Percentiles rank a stretch among this genome's conserved stretches.
Conservation (phyloP, 2,797 vertebrate genomes). For the Myotis myotis region DNA sequence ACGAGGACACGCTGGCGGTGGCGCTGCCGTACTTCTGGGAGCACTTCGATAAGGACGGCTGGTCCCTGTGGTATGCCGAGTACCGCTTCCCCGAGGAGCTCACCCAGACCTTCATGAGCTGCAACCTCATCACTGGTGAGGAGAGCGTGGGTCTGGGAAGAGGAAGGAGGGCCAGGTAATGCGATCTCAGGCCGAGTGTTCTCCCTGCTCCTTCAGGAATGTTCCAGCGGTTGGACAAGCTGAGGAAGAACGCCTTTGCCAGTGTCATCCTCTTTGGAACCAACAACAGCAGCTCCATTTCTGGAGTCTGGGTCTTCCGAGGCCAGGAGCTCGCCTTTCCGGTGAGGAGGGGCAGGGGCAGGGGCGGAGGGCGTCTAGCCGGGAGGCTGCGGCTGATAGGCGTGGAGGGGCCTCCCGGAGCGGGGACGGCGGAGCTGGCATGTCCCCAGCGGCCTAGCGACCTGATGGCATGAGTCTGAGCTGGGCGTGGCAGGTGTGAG, state of each 20-base stretch:
- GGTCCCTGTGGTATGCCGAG: constrained; percentile 92
- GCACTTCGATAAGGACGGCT: constrained; percentile 92
- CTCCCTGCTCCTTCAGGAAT: constrained; percentile 81
- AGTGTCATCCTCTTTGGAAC: constrained; percentile 92
- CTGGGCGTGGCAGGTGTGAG: neutral
- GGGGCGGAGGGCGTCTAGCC: neutral
- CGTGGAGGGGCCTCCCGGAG: neutral
- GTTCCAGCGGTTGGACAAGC: constrained; percentile 96
- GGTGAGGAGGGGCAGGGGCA: constrained; percentile 76
- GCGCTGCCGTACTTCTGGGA: constrained; percentile 95
- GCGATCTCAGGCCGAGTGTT: neutral
- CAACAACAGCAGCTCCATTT: constrained; percentile 91
- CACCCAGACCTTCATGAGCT: constrained; percentile 93
- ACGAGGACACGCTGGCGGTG: constrained; percentile 92
- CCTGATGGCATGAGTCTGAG: neutral
- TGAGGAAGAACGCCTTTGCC: constrained; percentile 94
- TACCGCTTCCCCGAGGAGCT: constrained; percentile 93
- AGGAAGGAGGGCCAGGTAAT: neutral
- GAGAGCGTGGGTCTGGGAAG: neutral
- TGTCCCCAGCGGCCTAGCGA: neutral
- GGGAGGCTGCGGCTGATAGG: neutral
- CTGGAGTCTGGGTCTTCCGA: constrained; percentile 94
- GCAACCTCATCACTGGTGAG: constrained; percentile 95
- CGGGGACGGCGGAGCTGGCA: neutral
- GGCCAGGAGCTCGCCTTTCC: constrained; percentile 93